phyloP scores from a whole-genome alignment of 2,113 vertebrate species.

The Pelusios castaneus region DNA sequence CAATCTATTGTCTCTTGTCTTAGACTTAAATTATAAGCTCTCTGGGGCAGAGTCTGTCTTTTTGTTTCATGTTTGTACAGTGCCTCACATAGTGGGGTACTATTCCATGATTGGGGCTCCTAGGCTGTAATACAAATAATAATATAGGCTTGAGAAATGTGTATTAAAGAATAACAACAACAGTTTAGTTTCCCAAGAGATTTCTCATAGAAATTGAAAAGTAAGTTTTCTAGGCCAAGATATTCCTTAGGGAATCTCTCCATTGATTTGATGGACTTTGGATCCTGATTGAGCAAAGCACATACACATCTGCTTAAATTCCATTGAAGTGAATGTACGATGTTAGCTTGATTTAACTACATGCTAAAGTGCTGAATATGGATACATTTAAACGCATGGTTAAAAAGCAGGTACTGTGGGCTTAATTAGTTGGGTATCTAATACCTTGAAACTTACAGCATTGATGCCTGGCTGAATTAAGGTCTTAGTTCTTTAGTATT shows the following conservation, averaged over 20 bases:
- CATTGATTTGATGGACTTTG: slow-evolving; percentile 40
- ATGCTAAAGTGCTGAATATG: neutral
- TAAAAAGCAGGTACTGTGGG: slow-evolving; percentile 3
- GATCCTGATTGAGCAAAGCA: slow-evolving; percentile 30
- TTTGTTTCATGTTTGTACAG: no score
- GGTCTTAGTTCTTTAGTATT: neutral
- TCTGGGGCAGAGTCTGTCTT: no score
- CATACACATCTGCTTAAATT: neutral
- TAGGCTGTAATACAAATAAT: neutral
- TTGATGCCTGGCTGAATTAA: neutral
- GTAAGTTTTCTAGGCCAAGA: neutral
- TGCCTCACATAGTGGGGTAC: no score
- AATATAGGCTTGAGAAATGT: slow-evolving; percentile 1
- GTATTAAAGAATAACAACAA: slow-evolving; percentile 27
- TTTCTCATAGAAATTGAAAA: slow-evolving; percentile 5
- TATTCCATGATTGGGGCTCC: no score
- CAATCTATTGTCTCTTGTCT: no score
- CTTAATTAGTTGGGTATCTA: neutral
- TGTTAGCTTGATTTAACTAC: neutral
- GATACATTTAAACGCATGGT: slow-evolving; percentile 22
- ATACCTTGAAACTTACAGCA: neutral
- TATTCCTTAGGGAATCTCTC: slow-evolving; percentile 9
- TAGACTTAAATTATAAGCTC: no score
- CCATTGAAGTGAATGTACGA: neutral
- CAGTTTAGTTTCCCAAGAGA: slow-evolving; percentile 4